phyloP scores from a whole-genome alignment of 2,888 invertebrate genomes.

The Parthenolecanium corni region DNA sequence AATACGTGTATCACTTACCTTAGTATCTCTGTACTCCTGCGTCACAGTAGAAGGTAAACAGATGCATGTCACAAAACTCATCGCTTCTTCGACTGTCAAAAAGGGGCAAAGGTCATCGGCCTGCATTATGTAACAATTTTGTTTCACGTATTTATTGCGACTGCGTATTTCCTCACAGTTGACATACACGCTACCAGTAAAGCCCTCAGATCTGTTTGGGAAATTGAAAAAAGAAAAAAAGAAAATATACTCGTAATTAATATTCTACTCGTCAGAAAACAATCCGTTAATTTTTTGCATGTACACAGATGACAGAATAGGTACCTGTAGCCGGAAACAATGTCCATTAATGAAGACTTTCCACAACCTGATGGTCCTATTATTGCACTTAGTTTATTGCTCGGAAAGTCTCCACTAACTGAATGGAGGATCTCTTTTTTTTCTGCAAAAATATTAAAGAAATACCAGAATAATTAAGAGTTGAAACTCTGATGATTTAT shows the following conservation, averaged over 20 bases:
- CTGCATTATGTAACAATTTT: conserved; percentile 72
- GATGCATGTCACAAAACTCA: conserved; percentile 59
- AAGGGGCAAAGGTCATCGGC: conserved; percentile 68
- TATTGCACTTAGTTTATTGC: conserved; percentile 30
- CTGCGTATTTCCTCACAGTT: neutral
- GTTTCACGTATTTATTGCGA: conserved; percentile 37
- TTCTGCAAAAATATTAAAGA: conserved; percentile 20
- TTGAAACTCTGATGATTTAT: too few species aligned
- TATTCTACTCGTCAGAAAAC: too few species aligned
- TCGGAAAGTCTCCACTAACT: conserved; percentile 29
- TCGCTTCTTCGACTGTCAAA: conserved; percentile 73
- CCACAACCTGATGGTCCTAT: conserved; percentile 33
- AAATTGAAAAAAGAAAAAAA: neutral
- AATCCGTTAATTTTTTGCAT: too few species aligned
- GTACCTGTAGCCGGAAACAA: conserved; percentile 32
- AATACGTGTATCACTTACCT: too few species aligned
- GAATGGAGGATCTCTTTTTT: conserved; percentile 28
- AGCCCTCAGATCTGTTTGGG: neutral
- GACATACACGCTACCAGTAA: conserved; percentile 11
- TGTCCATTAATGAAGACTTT: conserved; percentile 31
- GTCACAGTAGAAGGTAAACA: too few species aligned
- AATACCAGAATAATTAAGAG: too few species aligned
- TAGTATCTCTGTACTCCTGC: too few species aligned
- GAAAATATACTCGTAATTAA: too few species aligned
- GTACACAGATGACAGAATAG: too few species aligned